Base-by-base conservation (phyloP, 2,113 vertebrate species). In the Terrapene triunguis region DNA sequence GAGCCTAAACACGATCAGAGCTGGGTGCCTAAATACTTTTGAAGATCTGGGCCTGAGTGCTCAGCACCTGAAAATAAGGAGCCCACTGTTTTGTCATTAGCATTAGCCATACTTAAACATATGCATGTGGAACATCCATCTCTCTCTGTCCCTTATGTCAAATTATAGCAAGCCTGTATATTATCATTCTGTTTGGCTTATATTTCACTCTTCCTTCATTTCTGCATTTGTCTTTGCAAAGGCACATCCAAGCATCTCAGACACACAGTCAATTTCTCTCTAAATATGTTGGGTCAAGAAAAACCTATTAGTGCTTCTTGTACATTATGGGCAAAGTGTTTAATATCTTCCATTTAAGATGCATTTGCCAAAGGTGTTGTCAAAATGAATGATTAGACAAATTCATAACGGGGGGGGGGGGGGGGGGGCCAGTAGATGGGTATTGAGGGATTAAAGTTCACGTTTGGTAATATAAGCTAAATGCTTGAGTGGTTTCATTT, bases 401-500 rank as follows among this genome's bases (percentile, higher is more conserved):
- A 85, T n/a, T 17, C 12, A 32, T 54, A 6, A 8, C 27, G 83
- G 8, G 57, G 85, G 74, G 2, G n/a, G 4, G 47, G 27, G 38
- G 38, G 38, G 38, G 4, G 38, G 38, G 48, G 84, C 50, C 74
- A 87, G 54, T 21, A 95, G 90, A 92, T 69, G 2, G 50, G 22
- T 89, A 51, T 32, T 38, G 72, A 90, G 65, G 44, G 93, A 47
- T 38, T 87, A 16, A 78, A 89, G 50, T 85, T 95, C 78, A 78
- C 59, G 47, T 91, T 91, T 93, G 51, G 35, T 91, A 94, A 81
- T 72, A 24, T 38, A 91, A 84, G 65, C 81, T 92, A 94, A 97
- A 93, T 92, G 79, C 74, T 79, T 89, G 90, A 95, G 69, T 24
- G 25, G 47, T 94, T 97, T 97, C 24, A 95, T 97, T 97, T 96